A percentile compares a stretch with the other conserved stretches of the same genome.
These are phyloP conservation scores for Calyptommatus sinebrachiatus DNA, from an alignment of 2,113 vertebrate species.

Conservation along the genomic window DNA sequence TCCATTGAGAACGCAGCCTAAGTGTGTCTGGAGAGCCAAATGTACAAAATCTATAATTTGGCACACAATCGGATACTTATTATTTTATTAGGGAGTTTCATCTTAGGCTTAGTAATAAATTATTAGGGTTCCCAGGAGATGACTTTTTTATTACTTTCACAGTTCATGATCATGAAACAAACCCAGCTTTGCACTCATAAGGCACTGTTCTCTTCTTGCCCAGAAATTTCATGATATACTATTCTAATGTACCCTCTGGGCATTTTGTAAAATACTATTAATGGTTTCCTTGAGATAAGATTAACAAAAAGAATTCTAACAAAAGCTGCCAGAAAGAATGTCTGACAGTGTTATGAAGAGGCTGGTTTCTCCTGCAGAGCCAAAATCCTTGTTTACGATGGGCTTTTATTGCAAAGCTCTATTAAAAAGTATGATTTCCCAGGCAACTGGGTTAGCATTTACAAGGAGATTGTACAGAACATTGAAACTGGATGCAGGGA, in stretches of 20 bases:
- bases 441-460: conserved; percentile 57
- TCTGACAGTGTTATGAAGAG: conserved; percentile 45
- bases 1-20: no score
- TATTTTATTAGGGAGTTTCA: background rate
- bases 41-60: conserved; percentile 14
- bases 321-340: conserved; percentile 32
- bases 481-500: conserved; percentile 35
- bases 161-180: conserved; percentile 5
- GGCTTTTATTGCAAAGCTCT: conserved; percentile 56
- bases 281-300: conserved; percentile 49
- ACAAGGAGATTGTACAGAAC: conserved; percentile 57
- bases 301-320: conserved; percentile 41
- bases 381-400: conserved; percentile 49
- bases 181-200: background rate
- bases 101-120: conserved; percentile 10
- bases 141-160: background rate
- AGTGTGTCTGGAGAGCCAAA: conserved; percentile 5
- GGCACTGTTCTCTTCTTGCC: conserved; percentile 22
- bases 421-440: conserved; percentile 60
- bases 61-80: background rate
- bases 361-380: conserved; percentile 35
- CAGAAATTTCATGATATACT: conserved; percentile 37
- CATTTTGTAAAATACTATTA: conserved; percentile 43
- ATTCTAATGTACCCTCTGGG: conserved; percentile 32
- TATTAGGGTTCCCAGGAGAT: background rate